A percentile compares a stretch with the other conserved stretches of the same genome.
Conservation (phyloP, 2,797 vertebrate genomes). For the Neostethus bicornis region DNA sequence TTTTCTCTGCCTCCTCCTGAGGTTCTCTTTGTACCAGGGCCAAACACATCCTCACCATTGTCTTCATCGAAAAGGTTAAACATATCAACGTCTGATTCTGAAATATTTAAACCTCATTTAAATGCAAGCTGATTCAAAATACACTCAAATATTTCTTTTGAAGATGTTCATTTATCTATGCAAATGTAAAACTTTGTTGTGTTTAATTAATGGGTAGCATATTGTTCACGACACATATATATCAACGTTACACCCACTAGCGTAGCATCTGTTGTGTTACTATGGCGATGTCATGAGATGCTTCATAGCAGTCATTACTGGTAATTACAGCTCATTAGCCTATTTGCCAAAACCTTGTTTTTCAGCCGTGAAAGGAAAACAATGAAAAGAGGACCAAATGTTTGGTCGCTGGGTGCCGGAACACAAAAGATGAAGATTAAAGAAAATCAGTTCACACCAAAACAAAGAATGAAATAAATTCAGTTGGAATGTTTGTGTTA, state of each 20-base stretch:
- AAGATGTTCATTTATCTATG: constrained; percentile 1
- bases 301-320: constrained; percentile 45
- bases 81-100: constrained; percentile 17
- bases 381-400: constrained; percentile 4
- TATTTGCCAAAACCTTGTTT: constrained; percentile 24
- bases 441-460: background rate
- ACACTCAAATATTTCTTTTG: background rate
- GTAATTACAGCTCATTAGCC: constrained; percentile 53
- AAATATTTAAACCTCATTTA: background rate
- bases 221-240: constrained; percentile 37
- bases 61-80: constrained; percentile 18
- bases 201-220: constrained; percentile 37
- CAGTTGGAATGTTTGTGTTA: too few species aligned
- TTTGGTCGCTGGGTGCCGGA: background rate
- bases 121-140: background rate
- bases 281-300: constrained; percentile 42
- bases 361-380: constrained; percentile 18
- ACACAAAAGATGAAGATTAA: background rate
- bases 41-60: constrained; percentile 33
- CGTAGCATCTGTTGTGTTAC: constrained; percentile 48
- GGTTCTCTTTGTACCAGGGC: constrained; percentile 26
- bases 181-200: constrained; percentile 26
- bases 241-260: constrained; percentile 42
- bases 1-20: constrained; percentile 10
- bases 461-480: background rate